Conservation (phyloP, 2,113 vertebrate species). For the Desmodus rotundus region DNA sequence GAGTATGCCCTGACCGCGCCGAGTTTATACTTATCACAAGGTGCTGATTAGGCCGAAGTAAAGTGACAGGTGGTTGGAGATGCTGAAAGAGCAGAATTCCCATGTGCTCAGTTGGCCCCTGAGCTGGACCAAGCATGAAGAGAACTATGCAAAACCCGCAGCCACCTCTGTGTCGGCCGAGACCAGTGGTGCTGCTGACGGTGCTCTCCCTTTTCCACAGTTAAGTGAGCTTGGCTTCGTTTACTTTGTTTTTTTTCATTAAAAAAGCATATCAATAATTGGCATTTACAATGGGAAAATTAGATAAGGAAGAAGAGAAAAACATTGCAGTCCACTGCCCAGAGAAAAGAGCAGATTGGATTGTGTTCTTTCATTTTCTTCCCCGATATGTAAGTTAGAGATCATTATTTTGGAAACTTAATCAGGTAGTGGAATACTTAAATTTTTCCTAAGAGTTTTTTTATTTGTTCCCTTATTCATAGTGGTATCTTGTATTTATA, state of each 20-base stretch:
- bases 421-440: background rate
- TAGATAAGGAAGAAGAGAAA: background rate
- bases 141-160: background rate
- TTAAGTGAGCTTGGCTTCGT: background rate
- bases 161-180: background rate
- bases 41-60: constrained; percentile 60
- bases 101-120: background rate
- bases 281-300: background rate
- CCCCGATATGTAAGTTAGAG: background rate
- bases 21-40: constrained; percentile 49
- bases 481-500: background rate
- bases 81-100: constrained; percentile 48
- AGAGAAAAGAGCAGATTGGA: background rate
- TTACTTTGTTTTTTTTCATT: background rate
- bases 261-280: background rate
- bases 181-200: background rate
- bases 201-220: background rate
- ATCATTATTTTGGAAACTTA: constrained; percentile 14
- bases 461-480: background rate
- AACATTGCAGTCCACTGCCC: background rate
- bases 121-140: background rate
- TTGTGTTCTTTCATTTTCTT: background rate
- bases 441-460: background rate
- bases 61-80: constrained; percentile 70
- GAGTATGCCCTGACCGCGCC: constrained; percentile 5